Conservation (phyloP, 2,888 invertebrate species). For the Parapristionchus giblindavisi region DNA sequence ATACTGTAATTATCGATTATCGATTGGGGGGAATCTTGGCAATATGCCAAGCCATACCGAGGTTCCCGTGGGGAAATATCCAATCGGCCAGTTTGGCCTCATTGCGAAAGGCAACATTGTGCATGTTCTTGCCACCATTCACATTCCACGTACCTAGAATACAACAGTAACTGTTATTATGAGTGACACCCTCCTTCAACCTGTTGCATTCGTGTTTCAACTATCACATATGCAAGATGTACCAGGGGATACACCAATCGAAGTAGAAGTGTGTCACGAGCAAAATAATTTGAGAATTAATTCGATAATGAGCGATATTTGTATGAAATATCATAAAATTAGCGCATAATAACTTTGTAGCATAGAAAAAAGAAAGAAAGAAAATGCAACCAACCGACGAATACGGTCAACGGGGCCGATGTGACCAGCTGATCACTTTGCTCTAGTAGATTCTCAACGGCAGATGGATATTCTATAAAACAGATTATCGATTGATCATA, state of each 20-base stretch:
- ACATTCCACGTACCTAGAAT: slow-evolving; percentile 91
- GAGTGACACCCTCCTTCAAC: background rate
- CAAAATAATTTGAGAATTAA: too few species aligned
- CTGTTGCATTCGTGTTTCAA: background rate
- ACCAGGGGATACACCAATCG: background rate
- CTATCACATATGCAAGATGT: background rate
- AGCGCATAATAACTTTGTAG: too few species aligned
- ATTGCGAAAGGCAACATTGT: slow-evolving; percentile 81
- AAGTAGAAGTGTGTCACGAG: background rate
- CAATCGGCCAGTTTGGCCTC: slow-evolving; percentile 73
- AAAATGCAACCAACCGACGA: slow-evolving; percentile 42
- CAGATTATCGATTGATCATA: background rate
- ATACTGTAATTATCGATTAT: slow-evolving; percentile 25
- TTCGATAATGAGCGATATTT: too few species aligned
- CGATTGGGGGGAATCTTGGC: too few species aligned
- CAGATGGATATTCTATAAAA: slow-evolving; percentile 63
- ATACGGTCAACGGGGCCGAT: slow-evolving; percentile 49
- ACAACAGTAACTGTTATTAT: background rate
- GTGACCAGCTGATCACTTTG: slow-evolving; percentile 57
- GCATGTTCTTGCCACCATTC: slow-evolving; percentile 97
- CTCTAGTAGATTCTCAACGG: slow-evolving; percentile 60
- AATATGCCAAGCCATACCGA: too few species aligned
- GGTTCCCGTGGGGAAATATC: slow-evolving; percentile 63
- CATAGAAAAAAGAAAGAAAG: too few species aligned
- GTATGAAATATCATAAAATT: too few species aligned